Evolutionary conservation across 2,888 invertebrate genomes (phyloP).

Genomic region (Hymenopus coronatus): DNA sequence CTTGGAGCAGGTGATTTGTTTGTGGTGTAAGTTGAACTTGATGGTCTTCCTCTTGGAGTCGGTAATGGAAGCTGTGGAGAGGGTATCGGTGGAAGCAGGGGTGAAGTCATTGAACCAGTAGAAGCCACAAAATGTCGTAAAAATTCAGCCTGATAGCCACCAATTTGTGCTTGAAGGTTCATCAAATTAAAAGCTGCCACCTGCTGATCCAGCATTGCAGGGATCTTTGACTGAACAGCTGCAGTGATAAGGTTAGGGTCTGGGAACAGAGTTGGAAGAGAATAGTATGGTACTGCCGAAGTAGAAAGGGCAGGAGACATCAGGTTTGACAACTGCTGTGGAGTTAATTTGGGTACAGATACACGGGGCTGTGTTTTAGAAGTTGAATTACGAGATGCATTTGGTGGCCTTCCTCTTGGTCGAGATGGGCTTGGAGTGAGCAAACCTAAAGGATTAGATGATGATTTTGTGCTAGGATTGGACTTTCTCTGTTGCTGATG

Average conservation of each 20-base stretch:
- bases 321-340: background rate
- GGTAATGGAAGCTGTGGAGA: background rate
- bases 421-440: slow-evolving; percentile 20
- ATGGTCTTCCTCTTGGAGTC: background rate
- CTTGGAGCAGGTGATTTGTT: background rate
- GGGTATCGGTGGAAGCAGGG: background rate
- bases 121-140: slow-evolving; percentile 28
- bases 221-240: slow-evolving; percentile 1
- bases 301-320: slow-evolving; percentile 16
- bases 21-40: background rate
- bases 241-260: slow-evolving; percentile 3
- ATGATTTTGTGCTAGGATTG: slow-evolving; percentile 1
- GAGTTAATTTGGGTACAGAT: background rate
- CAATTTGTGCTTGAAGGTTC: slow-evolving; percentile 27
- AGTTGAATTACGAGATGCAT: slow-evolving; percentile 17
- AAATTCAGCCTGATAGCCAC: slow-evolving; percentile 29
- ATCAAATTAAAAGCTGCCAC: slow-evolving; percentile 24
- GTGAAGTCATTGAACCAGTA: background rate
- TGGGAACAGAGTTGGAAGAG: slow-evolving; percentile 4
- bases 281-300: slow-evolving; percentile 30
- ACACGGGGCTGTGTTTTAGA: slow-evolving; percentile 6
- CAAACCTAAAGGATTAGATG: slow-evolving; percentile 19
- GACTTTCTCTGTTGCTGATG: slow-evolving; percentile 15
- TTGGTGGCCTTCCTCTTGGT: slow-evolving; percentile 22
- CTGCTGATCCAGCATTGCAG: slow-evolving; percentile 27